Base-by-base conservation (phyloP, 2,113 vertebrate genomes). In the Anas platyrhynchos region DNA sequence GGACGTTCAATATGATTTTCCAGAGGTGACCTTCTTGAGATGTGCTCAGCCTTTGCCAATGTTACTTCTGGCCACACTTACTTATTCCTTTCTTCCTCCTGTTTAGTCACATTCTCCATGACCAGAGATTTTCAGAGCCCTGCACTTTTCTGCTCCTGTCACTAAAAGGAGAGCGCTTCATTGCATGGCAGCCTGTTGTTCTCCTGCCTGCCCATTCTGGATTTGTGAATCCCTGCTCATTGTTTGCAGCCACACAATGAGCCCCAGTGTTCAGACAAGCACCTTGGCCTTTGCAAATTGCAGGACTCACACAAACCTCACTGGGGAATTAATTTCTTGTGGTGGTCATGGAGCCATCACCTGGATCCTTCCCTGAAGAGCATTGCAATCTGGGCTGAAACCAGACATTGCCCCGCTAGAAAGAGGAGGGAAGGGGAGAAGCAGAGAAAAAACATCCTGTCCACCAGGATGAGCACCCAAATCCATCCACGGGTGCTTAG, bases 401-500 rank as follows among this genome's bases (percentile, higher is more conserved):
- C 22, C 48, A 50, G 48, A 50, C 48, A 50, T 13, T 6, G 11
- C 48, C 12, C 48, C 13, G 48, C 22, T 50, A 50, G 48, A 13
- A 50, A 50, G 48, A 50, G 21, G 48, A 50, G 48, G 22, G 48
- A 50, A 50, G 48, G 48, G 48, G 22, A 50, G 21, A 50, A 50
- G 48, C 48, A 7, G 48, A 25, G 48, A 13, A 50, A 50, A 50
- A 12, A 50, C 46, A 48, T 48, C 46, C 46, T 48, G 56, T 50
- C 58, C 62, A 38, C 7, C 1, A 0, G 27, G 9, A 59, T 6
- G 7, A 48, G 10, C 29, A 7, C 29, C 46, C 63, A 78, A 78
- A 88, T 75, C 50, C n/a, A 52, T 71, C 31, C 41, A 16, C 43
- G 52, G 63, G 8, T 50, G 29, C 41, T 81, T 88, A 34, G 38